phyloP scores from a whole-genome alignment of 2,797 vertebrate genomes.

The Alcedo atthis region DNA sequence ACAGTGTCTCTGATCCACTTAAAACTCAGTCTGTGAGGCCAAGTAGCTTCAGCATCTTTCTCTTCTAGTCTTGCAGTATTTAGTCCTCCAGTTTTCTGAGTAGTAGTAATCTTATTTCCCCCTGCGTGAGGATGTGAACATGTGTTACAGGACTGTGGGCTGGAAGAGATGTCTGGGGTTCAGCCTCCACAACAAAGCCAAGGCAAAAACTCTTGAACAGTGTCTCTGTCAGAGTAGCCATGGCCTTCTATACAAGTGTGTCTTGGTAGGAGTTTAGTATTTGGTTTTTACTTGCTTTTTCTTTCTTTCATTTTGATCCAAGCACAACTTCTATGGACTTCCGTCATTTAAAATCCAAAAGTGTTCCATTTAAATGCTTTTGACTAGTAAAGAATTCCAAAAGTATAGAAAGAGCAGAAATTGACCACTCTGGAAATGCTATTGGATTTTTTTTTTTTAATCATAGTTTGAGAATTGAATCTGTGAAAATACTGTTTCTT shows the following conservation, averaged over 20 bases:
- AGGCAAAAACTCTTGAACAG: neutral
- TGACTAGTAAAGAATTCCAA: neutral
- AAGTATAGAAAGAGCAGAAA: neutral
- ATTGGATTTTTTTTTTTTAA: neutral
- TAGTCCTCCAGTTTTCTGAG: neutral
- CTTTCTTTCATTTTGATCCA: neutral
- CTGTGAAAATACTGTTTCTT: neutral
- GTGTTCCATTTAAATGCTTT: neutral
- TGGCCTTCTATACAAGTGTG: neutral
- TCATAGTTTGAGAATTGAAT: neutral
- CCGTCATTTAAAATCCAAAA: neutral
- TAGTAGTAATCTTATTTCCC: neutral
- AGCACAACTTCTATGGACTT: neutral
- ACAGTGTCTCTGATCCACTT: neutral
- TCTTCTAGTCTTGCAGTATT: neutral
- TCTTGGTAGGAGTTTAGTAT: neutral
- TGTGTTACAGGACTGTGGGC: neutral
- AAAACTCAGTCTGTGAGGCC: neutral
- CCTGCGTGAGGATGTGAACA: neutral
- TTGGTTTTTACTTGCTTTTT: neutral
- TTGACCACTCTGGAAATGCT: neutral
- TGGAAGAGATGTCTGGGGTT: neutral
- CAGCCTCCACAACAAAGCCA: neutral
- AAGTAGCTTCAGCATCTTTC: neutral
- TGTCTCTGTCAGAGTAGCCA: neutral